Base-by-base conservation (phyloP, 2,797 vertebrate genomes). In the Podarcis siculus region DNA sequence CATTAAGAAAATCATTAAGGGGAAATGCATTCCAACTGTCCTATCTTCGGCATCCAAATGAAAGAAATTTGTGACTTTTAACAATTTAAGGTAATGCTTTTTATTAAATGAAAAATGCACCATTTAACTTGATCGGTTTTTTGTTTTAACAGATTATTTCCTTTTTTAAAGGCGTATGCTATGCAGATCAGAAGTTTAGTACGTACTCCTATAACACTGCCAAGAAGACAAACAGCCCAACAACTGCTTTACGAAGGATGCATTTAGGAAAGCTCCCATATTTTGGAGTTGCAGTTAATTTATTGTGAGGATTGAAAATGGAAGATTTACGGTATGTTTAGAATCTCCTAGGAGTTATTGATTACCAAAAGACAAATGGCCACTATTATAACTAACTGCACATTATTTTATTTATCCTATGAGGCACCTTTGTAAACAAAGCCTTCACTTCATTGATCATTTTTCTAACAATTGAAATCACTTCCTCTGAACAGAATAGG, bases 401-500 rank as follows among this genome's bases (percentile, higher is more conserved):
- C 35, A 49, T 79, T 64, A 55, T 8, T 85, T 92, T 88, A 81
- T 35, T 89, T 91, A 83, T 69, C 23, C 61, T 78, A 32, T 5
- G 73, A 77, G 10, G 12, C 23, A 89, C 85, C 45, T 81, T n/a
- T 86, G 5, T 35, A 89, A 35, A 83, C 69, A 79, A 84, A 89
- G 37, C 35, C 81, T 88, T 84, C 32, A 37, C 27, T 75, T 37
- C 73, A n/a, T 79, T 83, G n/a, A 80, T 83, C 61, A 55, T 89
- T 35, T 81, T 39, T 64, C 64, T 85, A 83, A 86, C 35, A 82
- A 69, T 27, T 81, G 21, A 90, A 92, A 91, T 78, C 83, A 77
- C 17, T 86, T 87, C 58, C 73, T 73, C 42, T 83, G 64, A 88
- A 85, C 25, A 87, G 30, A 73, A 84, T 69, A 86, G 71, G 83